Conservation (phyloP, 1,140 invertebrate genomes). For the Delia radicum region DNA sequence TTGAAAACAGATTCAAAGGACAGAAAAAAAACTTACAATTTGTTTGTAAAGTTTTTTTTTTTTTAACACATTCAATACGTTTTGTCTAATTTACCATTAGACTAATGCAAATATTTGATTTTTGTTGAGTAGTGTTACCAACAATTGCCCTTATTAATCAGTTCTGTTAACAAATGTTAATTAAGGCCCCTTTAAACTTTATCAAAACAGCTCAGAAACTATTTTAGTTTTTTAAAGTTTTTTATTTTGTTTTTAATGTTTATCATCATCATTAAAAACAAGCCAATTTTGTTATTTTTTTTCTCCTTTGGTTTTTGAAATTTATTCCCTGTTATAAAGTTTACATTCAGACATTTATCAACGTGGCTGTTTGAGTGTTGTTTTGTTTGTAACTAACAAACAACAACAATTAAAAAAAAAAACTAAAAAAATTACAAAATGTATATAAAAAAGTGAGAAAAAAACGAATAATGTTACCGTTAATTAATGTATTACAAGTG, state of each 20-base stretch:
- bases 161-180: no score
- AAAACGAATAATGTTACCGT: not conserved
- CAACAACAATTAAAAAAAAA: not conserved
- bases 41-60: no score
- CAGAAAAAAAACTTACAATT: no score
- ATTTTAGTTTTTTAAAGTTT: no score
- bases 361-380: not conserved
- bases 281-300: not conserved
- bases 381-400: not conserved
- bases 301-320: not conserved
- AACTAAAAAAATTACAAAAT: not conserved
- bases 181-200: no score
- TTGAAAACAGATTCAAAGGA: no score
- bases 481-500: not conserved
- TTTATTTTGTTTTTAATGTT: not conserved
- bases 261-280: not conserved
- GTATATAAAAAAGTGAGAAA: not conserved
- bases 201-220: no score
- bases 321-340: not conserved
- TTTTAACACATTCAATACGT: no score
- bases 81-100: no score
- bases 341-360: not conserved
- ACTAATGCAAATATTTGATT: no score
- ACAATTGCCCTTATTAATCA: no score
- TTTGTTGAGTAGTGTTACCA: no score